phyloP scores from a whole-genome alignment of 2,888 invertebrate species.

The Eutolmus rufibarbis region DNA sequence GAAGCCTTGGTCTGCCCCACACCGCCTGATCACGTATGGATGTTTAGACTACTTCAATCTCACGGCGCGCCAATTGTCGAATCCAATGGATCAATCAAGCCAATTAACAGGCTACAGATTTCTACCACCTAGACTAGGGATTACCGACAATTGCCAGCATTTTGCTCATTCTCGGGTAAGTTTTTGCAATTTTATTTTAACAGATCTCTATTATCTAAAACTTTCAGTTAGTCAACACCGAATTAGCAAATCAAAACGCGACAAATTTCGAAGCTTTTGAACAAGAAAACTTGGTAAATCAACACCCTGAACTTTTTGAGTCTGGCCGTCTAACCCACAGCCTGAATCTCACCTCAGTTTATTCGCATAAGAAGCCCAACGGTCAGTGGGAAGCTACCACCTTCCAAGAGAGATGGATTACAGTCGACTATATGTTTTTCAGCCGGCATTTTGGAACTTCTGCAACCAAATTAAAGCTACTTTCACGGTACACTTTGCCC shows the following conservation, averaged over 20 bases:
- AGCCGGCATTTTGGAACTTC: constrained; percentile 58
- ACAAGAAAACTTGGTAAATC: neutral
- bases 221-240: neutral
- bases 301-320: constrained; percentile 46
- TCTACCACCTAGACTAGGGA: constrained; percentile 60
- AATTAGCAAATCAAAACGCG: neutral
- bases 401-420: constrained; percentile 76
- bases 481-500: constrained; percentile 73
- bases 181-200: neutral
- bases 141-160: constrained; percentile 70
- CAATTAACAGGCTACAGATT: constrained; percentile 43
- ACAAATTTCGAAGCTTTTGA: neutral
- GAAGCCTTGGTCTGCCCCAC: constrained; percentile 75
- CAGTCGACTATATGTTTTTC: constrained; percentile 93
- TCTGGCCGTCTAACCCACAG: constrained; percentile 72
- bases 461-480: constrained; percentile 63
- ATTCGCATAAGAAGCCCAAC: constrained; percentile 64
- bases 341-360: constrained; percentile 74
- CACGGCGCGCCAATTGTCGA: constrained; percentile 52
- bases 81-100: constrained; percentile 22
- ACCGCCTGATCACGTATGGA: constrained; percentile 73
- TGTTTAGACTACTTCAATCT: constrained; percentile 64
- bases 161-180: constrained; percentile 55
- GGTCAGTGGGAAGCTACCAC: constrained; percentile 74
- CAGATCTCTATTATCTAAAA: neutral